Conservation (phyloP, 2,113 vertebrate genomes). For the Ranitomeya variabilis region DNA sequence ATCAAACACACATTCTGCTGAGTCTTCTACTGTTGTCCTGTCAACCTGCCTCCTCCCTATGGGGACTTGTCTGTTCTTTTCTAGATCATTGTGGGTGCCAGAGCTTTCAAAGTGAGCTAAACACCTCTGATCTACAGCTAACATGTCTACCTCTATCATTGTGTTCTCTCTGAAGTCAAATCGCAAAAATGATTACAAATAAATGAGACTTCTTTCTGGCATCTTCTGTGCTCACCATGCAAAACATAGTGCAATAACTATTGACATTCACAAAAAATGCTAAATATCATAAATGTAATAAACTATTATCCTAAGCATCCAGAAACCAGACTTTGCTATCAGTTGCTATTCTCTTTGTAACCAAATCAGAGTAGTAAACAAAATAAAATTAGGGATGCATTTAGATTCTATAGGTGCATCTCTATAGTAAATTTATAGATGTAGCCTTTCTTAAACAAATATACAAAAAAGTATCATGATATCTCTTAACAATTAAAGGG, state of each 20-base stretch:
- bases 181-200: conserved; percentile 51
- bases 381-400: not conserved
- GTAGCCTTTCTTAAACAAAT: too few relatives aligned
- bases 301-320: not conserved
- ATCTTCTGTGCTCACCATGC: conserved; percentile 42
- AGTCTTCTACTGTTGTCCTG: conserved; percentile 53
- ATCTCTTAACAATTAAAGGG: too few relatives aligned
- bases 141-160: conserved; percentile 50
- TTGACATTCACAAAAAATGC: not conserved
- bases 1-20: conserved; percentile 57
- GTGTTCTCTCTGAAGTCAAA: conserved; percentile 52
- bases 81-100: conserved; percentile 54
- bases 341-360: not conserved
- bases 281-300: conserved; percentile 1
- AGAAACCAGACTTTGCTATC: not conserved
- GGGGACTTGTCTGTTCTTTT: conserved; percentile 56
- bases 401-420: not conserved
- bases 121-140: conserved; percentile 56
- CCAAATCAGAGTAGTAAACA: not conserved
- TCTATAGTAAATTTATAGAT: not conserved
- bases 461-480: too few relatives aligned
- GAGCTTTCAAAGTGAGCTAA: conserved; percentile 57
- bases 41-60: conserved; percentile 54
- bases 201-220: conserved; percentile 40
- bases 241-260: conserved; percentile 24